Evolutionary conservation across 1,140 invertebrate genomes (phyloP), one percentile per base, ranked within the genome.

Genomic region (Eumaeus atala): DNA sequence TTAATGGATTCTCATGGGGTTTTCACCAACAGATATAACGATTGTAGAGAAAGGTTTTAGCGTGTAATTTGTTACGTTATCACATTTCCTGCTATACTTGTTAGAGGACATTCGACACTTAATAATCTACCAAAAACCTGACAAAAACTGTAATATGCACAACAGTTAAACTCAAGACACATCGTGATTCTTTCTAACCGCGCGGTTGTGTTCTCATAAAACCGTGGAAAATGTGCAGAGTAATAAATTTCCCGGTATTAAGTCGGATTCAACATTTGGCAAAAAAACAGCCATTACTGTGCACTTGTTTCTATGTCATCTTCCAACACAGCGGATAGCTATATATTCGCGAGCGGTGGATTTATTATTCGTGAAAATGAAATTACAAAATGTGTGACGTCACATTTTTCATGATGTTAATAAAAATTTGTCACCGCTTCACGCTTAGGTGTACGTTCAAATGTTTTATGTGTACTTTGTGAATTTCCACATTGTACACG

Each of bases 251-350:
- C 17, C 17, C 1, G 51, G 36, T 59, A 59, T 59, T 59, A 62
- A 56, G 53, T 59, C 50, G 47, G 51, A 56, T 63, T 33, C 21
- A 54, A 59, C 37, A 53, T 60, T 63, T 59, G 58, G 51, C 61
- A 59, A 60, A 63, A n/a, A 59, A 63, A 63, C 54, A 50, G 51
- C 58, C 54, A 57, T 60, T 60, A 60, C 37, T 36, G 54, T 54
- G 51, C 38, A 53, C 33, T 28, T 54, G 44, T 62, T 62, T 49
- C 49, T 33, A 50, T 51, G 50, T 59, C 44, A 56, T 59, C 38
- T 44, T 48, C 52, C 51, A 44, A 50, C 16, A 47, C 36, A 47
- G 38, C 35, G 51, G 56, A 48, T 35, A 52, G 56, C 40, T 53
- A 51, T n/a, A 38, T 28, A 21, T 37, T 54, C n/a, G 21, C 21